Percentiles rank a stretch among this genome's conserved stretches.
Evolutionary conservation across 2,888 invertebrate genomes (phyloP).

Genomic region (Morpho achilles): DNA sequence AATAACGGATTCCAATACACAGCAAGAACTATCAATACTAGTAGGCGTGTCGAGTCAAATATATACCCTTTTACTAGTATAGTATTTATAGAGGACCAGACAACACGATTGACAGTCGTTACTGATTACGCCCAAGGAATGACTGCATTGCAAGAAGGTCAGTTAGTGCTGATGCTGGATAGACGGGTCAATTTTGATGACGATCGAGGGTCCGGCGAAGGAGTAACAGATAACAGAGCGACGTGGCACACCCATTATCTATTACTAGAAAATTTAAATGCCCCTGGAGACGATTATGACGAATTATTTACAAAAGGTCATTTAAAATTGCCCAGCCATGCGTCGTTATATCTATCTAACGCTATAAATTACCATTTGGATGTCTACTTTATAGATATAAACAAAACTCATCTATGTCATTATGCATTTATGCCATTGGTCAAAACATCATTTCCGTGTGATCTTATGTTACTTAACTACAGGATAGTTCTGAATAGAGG

Average conservation of each 20-base stretch:
- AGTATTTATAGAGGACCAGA: conserved; percentile 89
- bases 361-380: conserved; percentile 49
- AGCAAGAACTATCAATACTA: conserved; percentile 85
- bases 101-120: conserved; percentile 84
- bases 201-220: conserved; percentile 94
- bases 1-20: conserved; percentile 95
- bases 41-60: conserved; percentile 93
- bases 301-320: conserved; percentile 22
- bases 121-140: conserved; percentile 95
- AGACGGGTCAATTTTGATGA: conserved; percentile 95
- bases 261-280: conserved; percentile 54
- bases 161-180: conserved; percentile 95
- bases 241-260: conserved; percentile 71
- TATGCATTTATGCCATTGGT: conserved; percentile 56
- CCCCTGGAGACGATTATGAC: conserved; percentile 21
- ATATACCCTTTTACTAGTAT: conserved; percentile 96
- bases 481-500: conserved; percentile 41
- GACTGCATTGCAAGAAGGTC: conserved; percentile 92
- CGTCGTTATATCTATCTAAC: conserved; percentile 48
- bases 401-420: conserved; percentile 40
- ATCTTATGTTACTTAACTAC: conserved; percentile 54
- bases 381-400: conserved; percentile 49
- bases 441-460: conserved; percentile 59
- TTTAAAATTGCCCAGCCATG: conserved; percentile 50
- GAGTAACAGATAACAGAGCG: conserved; percentile 91